Base-by-base conservation (phyloP, 2,888 invertebrate species). In the Xestia ashworthii region DNA sequence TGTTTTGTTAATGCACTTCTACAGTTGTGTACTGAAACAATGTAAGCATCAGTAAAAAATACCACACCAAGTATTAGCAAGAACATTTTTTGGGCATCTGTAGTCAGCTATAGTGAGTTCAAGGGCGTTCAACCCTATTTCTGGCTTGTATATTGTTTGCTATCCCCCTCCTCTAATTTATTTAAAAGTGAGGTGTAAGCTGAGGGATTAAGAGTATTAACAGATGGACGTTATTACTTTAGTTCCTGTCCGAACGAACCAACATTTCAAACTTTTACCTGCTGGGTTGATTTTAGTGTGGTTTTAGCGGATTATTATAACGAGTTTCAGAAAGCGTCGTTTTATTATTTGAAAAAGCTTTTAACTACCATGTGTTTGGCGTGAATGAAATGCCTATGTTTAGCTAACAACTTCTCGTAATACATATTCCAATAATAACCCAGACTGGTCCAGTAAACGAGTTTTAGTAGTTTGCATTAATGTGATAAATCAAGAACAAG, bases 91-190 rank as follows among this genome's bases (percentile, higher is more conserved):
- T 62, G 62, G 66, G 74, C 53, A 76, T 44, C 70, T 77, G 71
- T 74, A 83, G 74, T 58, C 50, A 46, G 81, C 44, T 74, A 65
- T 74, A 68, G 44, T 50, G 76, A 81, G 88, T 88, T 88, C 88
- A 88, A 89, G 88, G 88, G 87, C 88, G 85, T 88, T 89, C 88
- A 88, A 84, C 88, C 84, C 80, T 88, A 88, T 88, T 86, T 85
- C 78, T 87, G 80, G 81, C 73, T 71, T 76, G 71, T 66, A 85
- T 81, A 80, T 82, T 82, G 80, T 87, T 85, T 84, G 83, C 84
- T 85, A 77, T 90, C 88, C 86, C 89, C 84, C 83, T 88, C 87
- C 86, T 86, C 68, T 87, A 90, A 90, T 90, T 90, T 89, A 90
- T 90, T 89, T 88, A 87, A 90, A 89, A 89, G 90, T 89, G 89